A percentile compares a stretch with the other conserved stretches of the same genome.
Conservation (phyloP, 1,140 invertebrate species). For the Drosophila pseudoobscura region DNA sequence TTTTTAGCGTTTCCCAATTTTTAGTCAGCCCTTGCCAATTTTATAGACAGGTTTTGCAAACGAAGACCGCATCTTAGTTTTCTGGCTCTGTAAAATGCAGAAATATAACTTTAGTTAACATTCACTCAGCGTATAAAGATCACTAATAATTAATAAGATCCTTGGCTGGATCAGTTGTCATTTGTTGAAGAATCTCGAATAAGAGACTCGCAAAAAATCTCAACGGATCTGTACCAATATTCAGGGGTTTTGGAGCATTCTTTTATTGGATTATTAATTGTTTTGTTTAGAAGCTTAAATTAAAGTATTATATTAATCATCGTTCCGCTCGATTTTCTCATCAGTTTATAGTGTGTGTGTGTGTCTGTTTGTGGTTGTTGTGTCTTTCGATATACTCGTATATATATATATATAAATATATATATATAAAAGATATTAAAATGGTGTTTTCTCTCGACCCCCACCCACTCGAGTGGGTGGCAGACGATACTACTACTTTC, state of each 20-base stretch:
- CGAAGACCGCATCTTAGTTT: too few species aligned
- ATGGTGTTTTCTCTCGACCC: slow-evolving; percentile 41
- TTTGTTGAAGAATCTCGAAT: background rate
- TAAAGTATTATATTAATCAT: slow-evolving; percentile 80
- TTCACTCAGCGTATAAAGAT: too few species aligned
- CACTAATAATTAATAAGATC: too few species aligned
- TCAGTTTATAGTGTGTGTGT: slow-evolving; percentile 66
- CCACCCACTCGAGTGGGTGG: slow-evolving; percentile 15
- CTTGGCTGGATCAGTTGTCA: background rate
- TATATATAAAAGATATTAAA: slow-evolving; percentile 34
- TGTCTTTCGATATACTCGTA: slow-evolving; percentile 24
- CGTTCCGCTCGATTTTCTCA: slow-evolving; percentile 64
- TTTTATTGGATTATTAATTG: slow-evolving; percentile 79
- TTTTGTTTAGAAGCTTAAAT: slow-evolving; percentile 82
- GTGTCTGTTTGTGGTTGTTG: slow-evolving; percentile 16
- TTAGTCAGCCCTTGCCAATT: too few species aligned
- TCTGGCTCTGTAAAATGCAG: too few species aligned
- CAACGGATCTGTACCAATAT: slow-evolving; percentile 21
- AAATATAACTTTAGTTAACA: too few species aligned
- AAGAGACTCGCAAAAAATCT: background rate
- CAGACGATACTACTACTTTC: slow-evolving; percentile 29
- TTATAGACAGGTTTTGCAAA: background rate
- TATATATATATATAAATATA: slow-evolving; percentile 39
- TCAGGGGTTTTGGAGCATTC: background rate
- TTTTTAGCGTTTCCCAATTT: too few species aligned